phyloP scores from a whole-genome alignment of 2,797 vertebrate genomes.

The Neomorphus geoffroyi region DNA sequence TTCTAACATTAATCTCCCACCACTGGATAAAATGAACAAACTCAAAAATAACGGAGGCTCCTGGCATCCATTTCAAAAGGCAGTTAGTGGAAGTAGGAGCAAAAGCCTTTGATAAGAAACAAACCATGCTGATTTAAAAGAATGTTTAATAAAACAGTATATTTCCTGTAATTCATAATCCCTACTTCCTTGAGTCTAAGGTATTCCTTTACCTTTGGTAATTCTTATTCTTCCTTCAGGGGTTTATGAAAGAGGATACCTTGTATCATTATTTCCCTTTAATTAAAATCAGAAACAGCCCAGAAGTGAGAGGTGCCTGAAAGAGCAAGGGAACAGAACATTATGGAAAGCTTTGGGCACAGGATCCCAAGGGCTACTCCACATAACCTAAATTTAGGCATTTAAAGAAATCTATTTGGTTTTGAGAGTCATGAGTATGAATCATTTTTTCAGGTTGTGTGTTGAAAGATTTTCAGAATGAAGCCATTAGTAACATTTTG shows the following conservation, averaged over 20 bases:
- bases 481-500: not conserved
- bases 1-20: not conserved
- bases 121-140: conserved; percentile 12
- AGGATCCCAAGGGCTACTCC: not conserved
- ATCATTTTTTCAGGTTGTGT: not conserved
- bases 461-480: not conserved
- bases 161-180: conserved; percentile 27
- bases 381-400: not conserved
- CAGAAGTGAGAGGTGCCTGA: not conserved
- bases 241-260: conserved; percentile 20
- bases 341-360: not conserved
- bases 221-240: not conserved
- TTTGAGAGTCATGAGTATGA: not conserved
- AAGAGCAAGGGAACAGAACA: not conserved
- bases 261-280: not conserved
- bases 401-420: not conserved
- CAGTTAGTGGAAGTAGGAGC: not conserved
- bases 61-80: conserved; percentile 5
- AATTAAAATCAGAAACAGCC: conserved; percentile 33
- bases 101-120: conserved; percentile 34
- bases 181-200: not conserved
- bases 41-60: not conserved
- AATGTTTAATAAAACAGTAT: not conserved
- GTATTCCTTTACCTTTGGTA: conserved; percentile 3
- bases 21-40: not conserved